Percentiles rank a stretch among this genome's conserved stretches.
Conservation (phyloP, 2,113 vertebrate species). For the Mesocricetus auratus region DNA sequence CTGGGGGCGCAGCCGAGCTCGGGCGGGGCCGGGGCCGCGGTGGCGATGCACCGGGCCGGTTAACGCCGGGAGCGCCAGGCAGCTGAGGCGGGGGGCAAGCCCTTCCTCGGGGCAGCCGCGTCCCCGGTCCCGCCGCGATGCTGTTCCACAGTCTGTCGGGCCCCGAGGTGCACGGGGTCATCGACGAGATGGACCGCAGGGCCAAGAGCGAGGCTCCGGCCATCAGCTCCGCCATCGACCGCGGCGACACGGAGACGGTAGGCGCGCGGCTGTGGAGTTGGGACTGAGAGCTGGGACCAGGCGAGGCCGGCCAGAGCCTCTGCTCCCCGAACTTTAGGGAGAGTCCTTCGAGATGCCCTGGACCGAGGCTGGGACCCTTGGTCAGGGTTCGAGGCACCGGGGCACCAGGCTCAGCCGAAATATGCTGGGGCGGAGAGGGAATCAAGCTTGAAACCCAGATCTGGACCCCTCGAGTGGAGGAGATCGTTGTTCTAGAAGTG, state of each 20-base stretch:
- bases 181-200: conserved; percentile 99
- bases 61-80: conserved; percentile 77
- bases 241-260: conserved; percentile 99
- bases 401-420: conserved; percentile 41
- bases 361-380: conserved; percentile 54
- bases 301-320: conserved; percentile 44
- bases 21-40: conserved; percentile 82
- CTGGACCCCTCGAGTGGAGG: background rate
- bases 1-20: conserved; percentile 80
- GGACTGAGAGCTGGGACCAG: conserved; percentile 64
- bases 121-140: conserved; percentile 90
- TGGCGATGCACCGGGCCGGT: conserved; percentile 79
- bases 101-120: conserved; percentile 75
- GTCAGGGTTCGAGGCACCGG: conserved; percentile 50
- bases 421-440: conserved; percentile 43
- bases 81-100: conserved; percentile 75
- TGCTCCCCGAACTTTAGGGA: conserved; percentile 74
- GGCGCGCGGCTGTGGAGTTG: conserved; percentile 80
- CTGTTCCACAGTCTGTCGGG: conserved; percentile 99
- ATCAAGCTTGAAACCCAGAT: conserved; percentile 58
- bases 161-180: conserved; percentile 98
- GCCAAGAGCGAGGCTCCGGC: conserved; percentile 95
- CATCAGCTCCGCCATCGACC: conserved; percentile 99
- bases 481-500: conserved; percentile 63
- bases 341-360: conserved; percentile 74